These are phyloP conservation scores for Nesospiza acunhae DNA, from an alignment of 2,113 vertebrate species.

Conservation along the genomic window DNA sequence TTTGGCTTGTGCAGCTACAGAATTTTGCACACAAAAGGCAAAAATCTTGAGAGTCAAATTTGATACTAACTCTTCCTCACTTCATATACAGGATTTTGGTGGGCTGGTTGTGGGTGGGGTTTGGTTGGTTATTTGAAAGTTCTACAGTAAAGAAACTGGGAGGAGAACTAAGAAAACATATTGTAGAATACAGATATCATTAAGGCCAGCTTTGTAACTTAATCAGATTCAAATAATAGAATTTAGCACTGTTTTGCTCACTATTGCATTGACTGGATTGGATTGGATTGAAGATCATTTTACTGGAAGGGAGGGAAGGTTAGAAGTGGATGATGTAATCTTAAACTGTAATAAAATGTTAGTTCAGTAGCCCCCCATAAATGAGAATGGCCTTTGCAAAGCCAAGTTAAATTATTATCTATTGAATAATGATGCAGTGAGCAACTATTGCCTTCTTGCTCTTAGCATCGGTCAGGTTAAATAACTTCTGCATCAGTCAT, in stretches of 20 bases:
- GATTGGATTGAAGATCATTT: background rate
- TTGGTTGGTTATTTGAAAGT: background rate
- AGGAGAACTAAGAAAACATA: background rate
- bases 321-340: background rate
- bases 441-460: background rate
- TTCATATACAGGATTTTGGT: background rate
- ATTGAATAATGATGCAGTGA: background rate
- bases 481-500: slow-evolving; percentile 27
- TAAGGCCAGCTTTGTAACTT: background rate
- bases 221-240: background rate
- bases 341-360: background rate
- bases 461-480: background rate
- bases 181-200: background rate
- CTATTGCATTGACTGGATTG: background rate
- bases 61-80: background rate
- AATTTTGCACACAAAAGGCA: background rate
- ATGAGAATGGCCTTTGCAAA: background rate
- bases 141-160: background rate
- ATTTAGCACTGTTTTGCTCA: background rate
- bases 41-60: background rate
- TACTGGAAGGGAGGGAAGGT: background rate
- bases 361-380: background rate
- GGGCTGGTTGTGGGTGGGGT: background rate
- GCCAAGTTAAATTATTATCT: background rate
- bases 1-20: background rate